Base-by-base conservation (phyloP, 1,140 invertebrate genomes). In the Drosophila ogumai region DNA sequence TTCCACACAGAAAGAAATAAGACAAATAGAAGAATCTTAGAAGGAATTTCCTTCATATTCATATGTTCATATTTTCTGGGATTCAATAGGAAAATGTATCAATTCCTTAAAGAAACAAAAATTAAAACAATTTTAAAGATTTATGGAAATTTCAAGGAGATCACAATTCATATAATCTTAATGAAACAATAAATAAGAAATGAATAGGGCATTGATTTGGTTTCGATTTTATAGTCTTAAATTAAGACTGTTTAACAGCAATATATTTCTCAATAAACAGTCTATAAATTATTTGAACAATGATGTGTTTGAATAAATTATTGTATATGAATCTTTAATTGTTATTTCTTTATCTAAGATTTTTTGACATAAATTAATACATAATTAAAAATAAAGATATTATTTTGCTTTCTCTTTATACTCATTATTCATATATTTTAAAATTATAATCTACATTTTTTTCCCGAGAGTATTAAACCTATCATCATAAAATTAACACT, bases 121-220 rank as follows among this genome's bases (percentile, higher is more conserved):
- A 28, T 28, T 28, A 1, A 25, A 38, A 15, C 3, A 28, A 47
- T 8, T 47, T 1, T 9, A 1, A 19, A 19, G 6, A 17, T 52
- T 52, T 13, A 50, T 32, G 12, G 6, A 3, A 4, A 36, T 19
- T 54, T 34, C 3, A 34, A 22, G 17, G 17, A 34, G 6, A 34
- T 22, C 22, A 12, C 3, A 8, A 13, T 54, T 36, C 0, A 19
- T 17, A 34, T 8, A 19, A 2, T 19, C 31, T 13, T 41, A 60
- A 43, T 60, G 3, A 13, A 32, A n/a, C 25, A 41, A 41, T 63
- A 41, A 63, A 63, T 58, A 22, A 41, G 10, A 19, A 9, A 40
- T 4, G 1, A 12, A 40, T 19, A 13, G 19, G 32, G 17, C 25
- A 38, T 22, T 34, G 3, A 8, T 44, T 25, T 4, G n/a, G 31